phyloP scores from a whole-genome alignment of 2,888 invertebrate genomes.

The Bombylius discolor region DNA sequence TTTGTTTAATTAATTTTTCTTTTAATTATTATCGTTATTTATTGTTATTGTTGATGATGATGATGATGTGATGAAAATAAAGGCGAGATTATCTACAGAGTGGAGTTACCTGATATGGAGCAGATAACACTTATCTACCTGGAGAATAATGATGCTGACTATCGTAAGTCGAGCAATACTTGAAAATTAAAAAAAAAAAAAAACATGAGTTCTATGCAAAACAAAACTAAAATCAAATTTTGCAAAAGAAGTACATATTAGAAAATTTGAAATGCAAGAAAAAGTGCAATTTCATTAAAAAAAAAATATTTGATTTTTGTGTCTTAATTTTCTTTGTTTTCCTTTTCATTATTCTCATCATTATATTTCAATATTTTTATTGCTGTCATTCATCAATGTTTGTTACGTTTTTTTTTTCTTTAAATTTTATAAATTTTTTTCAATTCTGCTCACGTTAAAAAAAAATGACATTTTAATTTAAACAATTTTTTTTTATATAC shows the following conservation, averaged over 20 bases:
- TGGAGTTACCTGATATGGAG: conserved; percentile 88
- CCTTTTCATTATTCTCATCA: too few relatives aligned
- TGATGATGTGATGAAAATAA: conserved; percentile 24
- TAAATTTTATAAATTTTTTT: too few relatives aligned
- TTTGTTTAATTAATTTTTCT: conserved; percentile 16
- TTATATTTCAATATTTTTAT: too few relatives aligned
- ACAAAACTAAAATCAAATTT: conserved; percentile 18
- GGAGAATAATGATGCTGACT: conserved; percentile 56
- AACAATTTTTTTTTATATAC: too few relatives aligned
- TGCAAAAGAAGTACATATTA: conserved; percentile 9
- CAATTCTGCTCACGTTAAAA: too few relatives aligned
- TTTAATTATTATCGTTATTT: conserved; percentile 8
- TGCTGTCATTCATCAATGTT: too few relatives aligned
- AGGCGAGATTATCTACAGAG: conserved; percentile 86
- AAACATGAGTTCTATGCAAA: conserved; percentile 14
- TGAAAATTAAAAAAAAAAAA: conserved; percentile 8
- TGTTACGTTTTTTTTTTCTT: too few relatives aligned
- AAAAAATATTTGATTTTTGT: too few relatives aligned
- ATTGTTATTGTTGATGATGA: conserved; percentile 5
- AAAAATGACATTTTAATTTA: too few relatives aligned
- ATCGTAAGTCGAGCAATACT: conserved; percentile 37
- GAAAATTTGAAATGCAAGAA: too few relatives aligned
- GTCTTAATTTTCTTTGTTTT: too few relatives aligned
- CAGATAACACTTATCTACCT: conserved; percentile 87
- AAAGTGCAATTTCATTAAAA: too few relatives aligned